Percentiles rank a stretch among this genome's conserved stretches.
Conservation (phyloP, 1,140 invertebrate species). For the Cherax destructor region DNA sequence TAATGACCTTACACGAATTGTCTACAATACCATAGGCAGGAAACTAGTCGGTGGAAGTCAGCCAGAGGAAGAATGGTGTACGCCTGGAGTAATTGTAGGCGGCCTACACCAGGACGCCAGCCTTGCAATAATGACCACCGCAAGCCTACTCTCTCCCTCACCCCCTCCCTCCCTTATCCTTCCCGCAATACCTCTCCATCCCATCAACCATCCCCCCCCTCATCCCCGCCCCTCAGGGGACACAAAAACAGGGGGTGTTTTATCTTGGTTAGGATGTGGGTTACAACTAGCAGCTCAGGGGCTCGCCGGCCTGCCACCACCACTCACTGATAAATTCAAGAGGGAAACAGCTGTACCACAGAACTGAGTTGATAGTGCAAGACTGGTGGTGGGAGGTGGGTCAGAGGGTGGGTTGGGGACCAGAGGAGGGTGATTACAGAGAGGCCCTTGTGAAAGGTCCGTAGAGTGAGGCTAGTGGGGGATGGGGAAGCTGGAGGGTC, state of each 20-base stretch:
- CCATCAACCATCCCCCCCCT: neutral
- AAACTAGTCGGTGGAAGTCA: too few species aligned
- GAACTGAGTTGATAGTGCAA: neutral
- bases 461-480: too few species aligned
- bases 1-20: too few species aligned
- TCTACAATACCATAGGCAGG: too few species aligned
- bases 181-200: neutral
- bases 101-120: too few species aligned
- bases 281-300: neutral
- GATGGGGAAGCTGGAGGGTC: too few species aligned
- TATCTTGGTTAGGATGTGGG: neutral
- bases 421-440: neutral
- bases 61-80: too few species aligned
- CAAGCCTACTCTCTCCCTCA: neutral
- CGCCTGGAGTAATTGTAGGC: too few species aligned
- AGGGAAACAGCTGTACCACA: neutral
- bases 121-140: neutral
- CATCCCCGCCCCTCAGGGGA: neutral
- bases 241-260: slow-evolving; percentile 1
- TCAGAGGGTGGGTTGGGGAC: neutral
- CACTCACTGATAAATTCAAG: neutral
- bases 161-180: neutral
- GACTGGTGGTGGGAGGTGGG: neutral
- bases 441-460: too few species aligned
- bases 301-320: neutral